A percentile compares a stretch with the other conserved stretches of the same genome.
Evolutionary conservation across 2,888 invertebrate genomes (phyloP).

Genomic region (Meiosimyza platycephala): DNA sequence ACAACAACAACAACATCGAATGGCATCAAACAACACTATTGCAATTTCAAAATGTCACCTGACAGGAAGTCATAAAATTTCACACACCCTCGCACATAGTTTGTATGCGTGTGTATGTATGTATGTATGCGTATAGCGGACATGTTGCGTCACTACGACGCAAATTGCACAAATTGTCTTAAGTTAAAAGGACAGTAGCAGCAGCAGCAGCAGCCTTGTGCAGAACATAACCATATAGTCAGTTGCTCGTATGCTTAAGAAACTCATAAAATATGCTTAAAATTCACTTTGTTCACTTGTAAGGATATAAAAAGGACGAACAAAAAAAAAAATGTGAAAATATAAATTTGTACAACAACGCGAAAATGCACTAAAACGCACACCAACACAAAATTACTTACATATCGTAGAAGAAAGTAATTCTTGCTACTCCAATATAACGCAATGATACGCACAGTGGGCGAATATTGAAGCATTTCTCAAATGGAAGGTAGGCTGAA

Average conservation of each 20-base stretch:
- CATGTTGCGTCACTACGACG: conserved; percentile 6
- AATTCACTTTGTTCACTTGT: conserved; percentile 17
- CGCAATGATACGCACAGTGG: background rate
- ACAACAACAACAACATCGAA: background rate
- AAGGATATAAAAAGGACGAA: background rate
- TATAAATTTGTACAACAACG: conserved; percentile 14
- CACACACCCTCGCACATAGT: conserved; percentile 4
- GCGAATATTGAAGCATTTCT: no score
- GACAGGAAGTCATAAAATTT: conserved; percentile 25
- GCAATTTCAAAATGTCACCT: conserved; percentile 24
- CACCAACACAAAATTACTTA: background rate
- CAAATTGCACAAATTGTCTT: conserved; percentile 22
- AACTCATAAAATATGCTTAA: conserved; percentile 30
- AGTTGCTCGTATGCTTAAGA: background rate
- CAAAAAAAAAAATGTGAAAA: background rate
- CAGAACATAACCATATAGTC: background rate
- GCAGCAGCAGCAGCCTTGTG: background rate
- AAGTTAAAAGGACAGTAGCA: background rate
- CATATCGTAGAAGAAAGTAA: background rate
- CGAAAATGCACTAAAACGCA: conserved; percentile 31
- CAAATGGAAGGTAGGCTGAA: no score
- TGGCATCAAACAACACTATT: background rate
- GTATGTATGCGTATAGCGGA: background rate
- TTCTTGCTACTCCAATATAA: background rate
- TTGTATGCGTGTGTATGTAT: no score